phyloP scores from a whole-genome alignment of 2,888 invertebrate species.

The Neoscelio sp. region DNA sequence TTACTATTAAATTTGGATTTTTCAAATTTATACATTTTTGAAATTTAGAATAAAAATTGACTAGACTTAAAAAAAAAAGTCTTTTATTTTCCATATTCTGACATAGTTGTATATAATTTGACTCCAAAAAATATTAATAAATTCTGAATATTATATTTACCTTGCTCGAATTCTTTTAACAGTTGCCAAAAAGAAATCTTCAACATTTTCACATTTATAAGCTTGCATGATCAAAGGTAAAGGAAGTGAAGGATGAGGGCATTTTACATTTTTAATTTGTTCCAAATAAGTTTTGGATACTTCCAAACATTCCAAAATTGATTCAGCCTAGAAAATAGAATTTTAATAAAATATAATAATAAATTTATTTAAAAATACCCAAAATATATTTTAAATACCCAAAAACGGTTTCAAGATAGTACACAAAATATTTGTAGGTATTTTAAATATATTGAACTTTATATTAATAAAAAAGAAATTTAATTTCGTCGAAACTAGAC shows the following conservation, averaged over 20 bases:
- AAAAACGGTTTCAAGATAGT: no score
- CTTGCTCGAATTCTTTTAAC: slow-evolving; percentile 92
- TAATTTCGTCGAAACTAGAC: no score
- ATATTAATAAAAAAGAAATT: no score
- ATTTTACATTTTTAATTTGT: slow-evolving; percentile 85
- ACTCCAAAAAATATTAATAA: no score
- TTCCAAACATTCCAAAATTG: slow-evolving; percentile 95
- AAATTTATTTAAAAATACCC: slow-evolving; percentile 1
- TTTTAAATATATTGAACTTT: no score
- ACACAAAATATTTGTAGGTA: no score
- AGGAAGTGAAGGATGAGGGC: slow-evolving; percentile 84
- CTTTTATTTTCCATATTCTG: no score
- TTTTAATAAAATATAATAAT: slow-evolving; percentile 26
- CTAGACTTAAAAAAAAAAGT: no score
- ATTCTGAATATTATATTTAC: slow-evolving; percentile 83
- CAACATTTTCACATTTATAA: slow-evolving; percentile 88
- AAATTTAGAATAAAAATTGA: no score
- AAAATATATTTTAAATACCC: neutral
- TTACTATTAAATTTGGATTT: slow-evolving; percentile 21
- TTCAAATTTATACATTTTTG: neutral
- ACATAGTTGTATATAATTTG: no score
- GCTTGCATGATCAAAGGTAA: slow-evolving; percentile 93
- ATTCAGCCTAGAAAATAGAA: slow-evolving; percentile 87
- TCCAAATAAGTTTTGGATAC: slow-evolving; percentile 87
- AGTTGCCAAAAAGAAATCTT: slow-evolving; percentile 92